Conservation (phyloP, 2,113 vertebrate genomes). For the Dasypus novemcinctus region DNA sequence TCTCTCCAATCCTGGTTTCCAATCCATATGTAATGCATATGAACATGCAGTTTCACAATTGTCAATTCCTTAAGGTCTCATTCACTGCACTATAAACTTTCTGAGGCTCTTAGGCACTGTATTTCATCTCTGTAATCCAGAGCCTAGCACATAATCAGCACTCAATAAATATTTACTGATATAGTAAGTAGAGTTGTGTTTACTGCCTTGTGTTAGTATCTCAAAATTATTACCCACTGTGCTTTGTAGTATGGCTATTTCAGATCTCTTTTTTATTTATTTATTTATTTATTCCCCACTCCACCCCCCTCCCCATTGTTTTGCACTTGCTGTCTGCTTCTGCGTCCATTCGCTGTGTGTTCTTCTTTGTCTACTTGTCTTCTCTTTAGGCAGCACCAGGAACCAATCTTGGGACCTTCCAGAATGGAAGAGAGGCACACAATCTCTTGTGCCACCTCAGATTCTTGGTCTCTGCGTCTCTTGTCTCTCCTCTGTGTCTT, state of each 20-base stretch:
- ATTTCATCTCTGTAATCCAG: neutral
- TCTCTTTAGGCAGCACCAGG: too few species aligned
- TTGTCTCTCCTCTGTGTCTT: too few species aligned
- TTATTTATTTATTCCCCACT: too few species aligned
- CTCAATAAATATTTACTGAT: neutral
- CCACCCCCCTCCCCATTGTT: too few species aligned
- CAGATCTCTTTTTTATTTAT: too few species aligned
- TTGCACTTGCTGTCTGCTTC: too few species aligned
- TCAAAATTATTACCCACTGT: constrained; percentile 3
- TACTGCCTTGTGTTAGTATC: constrained; percentile 12
- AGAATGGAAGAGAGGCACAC: too few species aligned
- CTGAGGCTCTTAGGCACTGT: neutral
- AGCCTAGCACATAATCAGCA: neutral
- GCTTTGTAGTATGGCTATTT: neutral
- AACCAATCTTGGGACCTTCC: too few species aligned
- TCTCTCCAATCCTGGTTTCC: neutral
- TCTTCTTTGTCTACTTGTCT: too few species aligned
- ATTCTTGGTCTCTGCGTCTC: too few species aligned
- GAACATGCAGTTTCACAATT: neutral
- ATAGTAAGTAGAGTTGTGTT: constrained; percentile 25
- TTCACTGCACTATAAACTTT: neutral
- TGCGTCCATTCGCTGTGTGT: too few species aligned
- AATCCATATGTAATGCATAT: neutral
- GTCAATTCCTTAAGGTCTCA: neutral
- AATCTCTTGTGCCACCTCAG: too few species aligned